Evolutionary conservation across 2,888 invertebrate genomes (phyloP), one percentile per base, ranked within the genome.

Genomic region (Spisula subtruncata): DNA sequence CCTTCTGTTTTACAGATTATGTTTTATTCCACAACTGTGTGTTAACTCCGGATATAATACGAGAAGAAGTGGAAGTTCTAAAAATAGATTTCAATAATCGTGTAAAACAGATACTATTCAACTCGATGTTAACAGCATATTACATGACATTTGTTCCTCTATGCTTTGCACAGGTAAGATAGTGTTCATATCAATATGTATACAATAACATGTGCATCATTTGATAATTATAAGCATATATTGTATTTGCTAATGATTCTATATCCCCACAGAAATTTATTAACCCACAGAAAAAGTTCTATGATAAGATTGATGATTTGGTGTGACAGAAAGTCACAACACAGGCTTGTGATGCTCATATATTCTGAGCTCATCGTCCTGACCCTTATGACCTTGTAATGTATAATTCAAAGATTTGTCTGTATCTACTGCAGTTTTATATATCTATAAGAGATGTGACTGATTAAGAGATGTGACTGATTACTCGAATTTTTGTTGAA

Each of bases 111-210:
- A 98, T 99, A 88, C 97, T 99, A 1, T 98, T 98, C 96, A 98
- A 98, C 93, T 98, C 99, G 0, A 97, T 99, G 79, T 97, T 98
- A 10, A 98, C 98, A 94, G 98, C 98, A 0, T 99, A 99, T 96
- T 99, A 98, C 96, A 98, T 98, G 75, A 98, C 98, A 88, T 98
- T 99, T 96, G 98, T 99, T 89, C 99, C 99, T 0, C 98, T 98
- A 95, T 98, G 98, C 96, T 98, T 99, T 97, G 98, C 98, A 54
- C 98, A 98, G 97, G 98, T 98, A 97, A 95, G 95, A 71, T 18
- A 71, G 10, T 75, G 25, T 25, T 51, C 25, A n/a, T n/a, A n/a
- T 66, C 10, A 66, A 25, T 66, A 14, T 0, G 25, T 66, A 66
- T 25, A 1, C 60, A 25, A n/a, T 25, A 25, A 60, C 25, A 60